Evolutionary conservation across 1,140 invertebrate species (phyloP).

Genomic region (Zelostemma sp.): DNA sequence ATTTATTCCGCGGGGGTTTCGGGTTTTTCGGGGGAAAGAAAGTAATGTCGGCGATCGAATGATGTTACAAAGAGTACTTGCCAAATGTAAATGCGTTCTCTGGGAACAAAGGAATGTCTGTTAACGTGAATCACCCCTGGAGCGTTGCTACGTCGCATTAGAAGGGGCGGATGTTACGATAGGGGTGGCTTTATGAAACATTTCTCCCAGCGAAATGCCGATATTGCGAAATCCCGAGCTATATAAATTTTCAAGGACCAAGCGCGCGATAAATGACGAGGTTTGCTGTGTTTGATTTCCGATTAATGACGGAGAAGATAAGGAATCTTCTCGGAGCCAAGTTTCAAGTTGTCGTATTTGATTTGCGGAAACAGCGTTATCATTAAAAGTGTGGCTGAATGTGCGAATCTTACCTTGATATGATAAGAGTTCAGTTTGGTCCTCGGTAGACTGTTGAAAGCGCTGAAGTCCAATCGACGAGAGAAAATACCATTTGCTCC

Average conservation of each 20-base stretch:
- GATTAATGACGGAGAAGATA: neutral
- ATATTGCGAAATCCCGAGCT: slow-evolving; percentile 22
- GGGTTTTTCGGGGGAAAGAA: no score
- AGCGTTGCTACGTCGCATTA: slow-evolving; percentile 21
- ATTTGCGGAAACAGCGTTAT: no score
- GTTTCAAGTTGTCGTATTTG: no score
- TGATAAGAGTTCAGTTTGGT: slow-evolving; percentile 98
- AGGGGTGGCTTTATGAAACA: slow-evolving; percentile 22
- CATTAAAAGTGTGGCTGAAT: no score
- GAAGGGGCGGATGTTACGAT: slow-evolving; percentile 36
- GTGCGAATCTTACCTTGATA: slow-evolving; percentile 89
- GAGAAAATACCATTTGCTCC: slow-evolving; percentile 92
- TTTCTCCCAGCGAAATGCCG: slow-evolving; percentile 26
- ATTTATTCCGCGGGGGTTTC: no score
- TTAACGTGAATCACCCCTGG: slow-evolving; percentile 35
- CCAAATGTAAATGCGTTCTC: slow-evolving; percentile 14
- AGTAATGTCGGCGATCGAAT: no score
- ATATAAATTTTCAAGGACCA: slow-evolving; percentile 21
- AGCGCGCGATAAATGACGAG: no score
- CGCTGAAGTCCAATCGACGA: slow-evolving; percentile 91
- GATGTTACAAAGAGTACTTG: no score
- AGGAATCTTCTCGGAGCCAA: neutral
- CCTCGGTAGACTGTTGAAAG: slow-evolving; percentile 93
- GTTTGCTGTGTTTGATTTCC: neutral
- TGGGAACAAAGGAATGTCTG: slow-evolving; percentile 36